Evolutionary conservation across 2,888 invertebrate genomes (phyloP).

Genomic region (Penaeus monodon): DNA sequence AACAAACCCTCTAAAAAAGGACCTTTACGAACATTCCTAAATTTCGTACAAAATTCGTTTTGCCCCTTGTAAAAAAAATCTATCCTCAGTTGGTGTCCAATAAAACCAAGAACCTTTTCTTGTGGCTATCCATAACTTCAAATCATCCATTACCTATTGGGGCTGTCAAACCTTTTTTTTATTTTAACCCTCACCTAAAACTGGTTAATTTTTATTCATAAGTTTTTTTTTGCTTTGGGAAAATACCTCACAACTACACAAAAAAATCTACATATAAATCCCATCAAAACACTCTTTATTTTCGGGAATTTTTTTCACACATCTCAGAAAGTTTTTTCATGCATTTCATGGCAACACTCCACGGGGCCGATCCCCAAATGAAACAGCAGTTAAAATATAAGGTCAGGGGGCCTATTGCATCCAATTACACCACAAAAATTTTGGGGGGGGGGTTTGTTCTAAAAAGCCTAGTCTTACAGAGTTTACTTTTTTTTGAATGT

Average conservation of each 20-base stretch:
- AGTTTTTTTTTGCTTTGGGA: slow-evolving; percentile 7
- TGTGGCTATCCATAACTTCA: background rate
- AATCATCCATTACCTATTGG: background rate
- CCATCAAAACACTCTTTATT: no score
- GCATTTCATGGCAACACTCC: no score
- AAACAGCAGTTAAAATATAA: no score
- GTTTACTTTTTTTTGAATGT: no score
- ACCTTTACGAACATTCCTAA: background rate
- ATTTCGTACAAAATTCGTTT: slow-evolving; percentile 29
- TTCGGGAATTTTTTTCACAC: no score
- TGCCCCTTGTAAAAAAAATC: slow-evolving; percentile 15
- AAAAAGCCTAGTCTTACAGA: no score
- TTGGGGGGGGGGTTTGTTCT: no score
- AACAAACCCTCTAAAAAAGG: background rate
- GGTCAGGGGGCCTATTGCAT: no score
- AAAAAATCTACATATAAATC: slow-evolving; percentile 19
- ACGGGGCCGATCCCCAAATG: no score
- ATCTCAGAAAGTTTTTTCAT: no score
- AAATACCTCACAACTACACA: slow-evolving; percentile 6
- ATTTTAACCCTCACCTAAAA: slow-evolving; percentile 17
- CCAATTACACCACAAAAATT: no score
- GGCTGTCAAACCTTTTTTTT: slow-evolving; percentile 6
- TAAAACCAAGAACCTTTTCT: slow-evolving; percentile 28
- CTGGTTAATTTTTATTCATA: background rate
- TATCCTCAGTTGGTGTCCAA: slow-evolving; percentile 21